Conservation (phyloP, 2,113 vertebrate species). For the Sapayoa aenigma region DNA sequence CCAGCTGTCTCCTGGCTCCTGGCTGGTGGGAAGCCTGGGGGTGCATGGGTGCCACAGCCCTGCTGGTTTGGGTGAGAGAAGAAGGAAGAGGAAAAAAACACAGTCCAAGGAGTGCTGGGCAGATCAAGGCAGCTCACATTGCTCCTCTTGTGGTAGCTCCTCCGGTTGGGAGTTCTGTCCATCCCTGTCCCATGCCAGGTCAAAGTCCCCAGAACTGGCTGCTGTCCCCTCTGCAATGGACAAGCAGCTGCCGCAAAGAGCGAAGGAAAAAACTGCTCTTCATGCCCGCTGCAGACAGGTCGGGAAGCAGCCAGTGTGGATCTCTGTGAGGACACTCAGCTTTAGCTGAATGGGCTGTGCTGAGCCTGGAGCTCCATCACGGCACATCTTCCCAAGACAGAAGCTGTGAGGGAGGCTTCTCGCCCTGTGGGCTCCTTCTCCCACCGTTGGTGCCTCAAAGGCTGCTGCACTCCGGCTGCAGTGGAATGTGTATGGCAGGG, state of each 20-base stretch:
- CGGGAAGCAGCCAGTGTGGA: neutral
- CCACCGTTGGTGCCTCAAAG: neutral
- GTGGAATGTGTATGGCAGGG: accelerated
- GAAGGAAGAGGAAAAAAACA: neutral
- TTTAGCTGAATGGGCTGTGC: neutral
- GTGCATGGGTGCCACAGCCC: accelerated
- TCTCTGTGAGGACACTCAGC: neutral
- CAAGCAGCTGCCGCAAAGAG: neutral
- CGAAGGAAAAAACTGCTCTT: neutral
- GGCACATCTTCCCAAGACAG: accelerated
- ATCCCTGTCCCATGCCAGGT: neutral
- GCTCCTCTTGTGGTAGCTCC: neutral
- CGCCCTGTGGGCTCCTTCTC: no score
- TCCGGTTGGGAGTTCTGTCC: accelerated
- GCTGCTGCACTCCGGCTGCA: accelerated
- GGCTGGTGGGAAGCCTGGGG: neutral
- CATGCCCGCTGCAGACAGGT: neutral
- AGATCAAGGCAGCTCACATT: neutral
- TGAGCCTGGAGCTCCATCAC: neutral
- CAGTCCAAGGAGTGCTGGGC: neutral
- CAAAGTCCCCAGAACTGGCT: neutral
- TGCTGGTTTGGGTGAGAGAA: neutral
- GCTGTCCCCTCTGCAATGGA: neutral
- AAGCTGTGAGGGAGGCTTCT: neutral
- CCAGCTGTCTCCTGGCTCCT: accelerated